A percentile compares a stretch with the other conserved stretches of the same genome.
Evolutionary conservation across 2,797 vertebrate genomes (phyloP).

Genomic region (Dallia pectoralis): DNA sequence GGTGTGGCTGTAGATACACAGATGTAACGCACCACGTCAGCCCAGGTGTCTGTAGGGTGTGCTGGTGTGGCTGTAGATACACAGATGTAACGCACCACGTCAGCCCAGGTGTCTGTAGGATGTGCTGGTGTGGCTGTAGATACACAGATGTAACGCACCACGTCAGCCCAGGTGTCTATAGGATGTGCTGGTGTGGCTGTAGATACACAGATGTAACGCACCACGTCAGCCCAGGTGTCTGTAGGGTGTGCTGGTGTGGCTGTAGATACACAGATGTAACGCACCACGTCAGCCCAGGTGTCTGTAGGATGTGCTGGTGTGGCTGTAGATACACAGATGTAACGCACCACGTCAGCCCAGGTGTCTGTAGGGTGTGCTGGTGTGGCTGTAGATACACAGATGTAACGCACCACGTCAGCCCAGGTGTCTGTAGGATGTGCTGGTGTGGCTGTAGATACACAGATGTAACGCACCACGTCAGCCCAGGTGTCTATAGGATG

Average conservation of each 20-base stretch:
- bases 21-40: not conserved
- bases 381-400: slow-evolving; percentile 13
- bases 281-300: slow-evolving; percentile 18
- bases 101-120: slow-evolving; percentile 7
- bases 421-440: slow-evolving; percentile 1
- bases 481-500: slow-evolving; percentile 5
- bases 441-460: slow-evolving; percentile 12
- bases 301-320: not conserved
- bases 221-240: slow-evolving; percentile 15
- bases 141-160: slow-evolving; percentile 4
- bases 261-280: slow-evolving; percentile 14
- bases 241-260: not conserved
- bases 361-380: not conserved
- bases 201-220: slow-evolving; percentile 15
- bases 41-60: slow-evolving; percentile 5
- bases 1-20: slow-evolving; percentile 12
- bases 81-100: not conserved
- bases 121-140: not conserved
- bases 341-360: slow-evolving; percentile 20
- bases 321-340: slow-evolving; percentile 12
- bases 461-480: not conserved
- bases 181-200: not conserved
- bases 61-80: slow-evolving; percentile 10
- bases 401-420: not conserved
- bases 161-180: slow-evolving; percentile 11